Evolutionary conservation across 2,888 invertebrate species (phyloP).

Genomic region (Antheraea yamamai): DNA sequence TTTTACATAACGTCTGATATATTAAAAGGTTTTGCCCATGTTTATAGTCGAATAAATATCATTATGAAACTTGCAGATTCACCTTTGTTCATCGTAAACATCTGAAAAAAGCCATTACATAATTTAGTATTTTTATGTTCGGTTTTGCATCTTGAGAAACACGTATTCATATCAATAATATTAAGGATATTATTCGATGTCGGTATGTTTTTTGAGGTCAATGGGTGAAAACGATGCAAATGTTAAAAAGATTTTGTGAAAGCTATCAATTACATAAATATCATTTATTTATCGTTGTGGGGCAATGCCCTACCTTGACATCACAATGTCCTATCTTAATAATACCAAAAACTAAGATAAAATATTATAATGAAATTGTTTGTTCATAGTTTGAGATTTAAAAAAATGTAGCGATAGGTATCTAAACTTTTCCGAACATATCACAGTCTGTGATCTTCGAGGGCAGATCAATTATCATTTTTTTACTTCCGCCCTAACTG

Average conservation of each 20-base stretch:
- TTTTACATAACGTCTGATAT: background rate
- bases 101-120: background rate
- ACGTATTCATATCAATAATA: background rate
- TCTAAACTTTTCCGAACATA: no score
- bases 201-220: background rate
- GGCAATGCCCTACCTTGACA: no score
- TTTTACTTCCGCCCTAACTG: no score
- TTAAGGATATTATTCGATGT: background rate
- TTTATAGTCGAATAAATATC: background rate
- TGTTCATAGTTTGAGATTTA: no score
- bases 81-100: background rate
- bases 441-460: no score
- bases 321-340: no score
- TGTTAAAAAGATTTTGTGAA: background rate
- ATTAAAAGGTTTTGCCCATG: background rate
- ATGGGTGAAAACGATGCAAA: background rate
- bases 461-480: no score
- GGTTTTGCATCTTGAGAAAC: background rate
- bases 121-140: background rate
- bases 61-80: background rate
- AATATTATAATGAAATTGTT: no score
- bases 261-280: background rate
- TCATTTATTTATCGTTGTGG: background rate
- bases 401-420: no score
- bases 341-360: no score